Evolutionary conservation across 2,113 vertebrate genomes (phyloP).

Genomic region (Gymnobelideus leadbeateri): DNA sequence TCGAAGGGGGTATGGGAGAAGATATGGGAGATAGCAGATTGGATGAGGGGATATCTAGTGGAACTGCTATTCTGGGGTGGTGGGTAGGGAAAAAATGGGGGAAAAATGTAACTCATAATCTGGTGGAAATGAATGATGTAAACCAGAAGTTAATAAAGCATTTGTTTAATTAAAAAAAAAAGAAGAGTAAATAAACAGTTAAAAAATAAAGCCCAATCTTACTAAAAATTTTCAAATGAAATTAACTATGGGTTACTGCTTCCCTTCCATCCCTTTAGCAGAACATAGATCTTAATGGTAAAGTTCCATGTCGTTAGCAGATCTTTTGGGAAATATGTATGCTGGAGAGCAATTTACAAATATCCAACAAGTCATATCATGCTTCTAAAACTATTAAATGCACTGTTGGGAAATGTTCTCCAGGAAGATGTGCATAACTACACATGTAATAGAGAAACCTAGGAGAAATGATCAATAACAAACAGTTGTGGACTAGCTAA

Average conservation of each 20-base stretch:
- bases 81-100: no score
- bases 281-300: neutral
- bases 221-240: neutral
- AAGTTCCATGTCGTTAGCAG: no score
- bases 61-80: no score
- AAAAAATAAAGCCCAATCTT: neutral
- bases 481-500: neutral
- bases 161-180: no score
- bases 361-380: neutral
- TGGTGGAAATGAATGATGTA: no score
- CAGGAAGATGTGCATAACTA: neutral
- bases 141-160: no score
- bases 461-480: neutral
- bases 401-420: neutral
- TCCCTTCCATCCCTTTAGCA: neutral
- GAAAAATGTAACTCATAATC: no score
- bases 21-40: no score
- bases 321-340: neutral
- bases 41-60: no score
- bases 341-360: neutral
- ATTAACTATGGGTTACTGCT: neutral
- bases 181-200: neutral
- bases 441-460: neutral
- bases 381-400: neutral
- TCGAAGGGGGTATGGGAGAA: no score